These are phyloP conservation scores for Malacoraja senta DNA, from an alignment of 2,797 vertebrate genomes.

Conservation along the genomic window DNA sequence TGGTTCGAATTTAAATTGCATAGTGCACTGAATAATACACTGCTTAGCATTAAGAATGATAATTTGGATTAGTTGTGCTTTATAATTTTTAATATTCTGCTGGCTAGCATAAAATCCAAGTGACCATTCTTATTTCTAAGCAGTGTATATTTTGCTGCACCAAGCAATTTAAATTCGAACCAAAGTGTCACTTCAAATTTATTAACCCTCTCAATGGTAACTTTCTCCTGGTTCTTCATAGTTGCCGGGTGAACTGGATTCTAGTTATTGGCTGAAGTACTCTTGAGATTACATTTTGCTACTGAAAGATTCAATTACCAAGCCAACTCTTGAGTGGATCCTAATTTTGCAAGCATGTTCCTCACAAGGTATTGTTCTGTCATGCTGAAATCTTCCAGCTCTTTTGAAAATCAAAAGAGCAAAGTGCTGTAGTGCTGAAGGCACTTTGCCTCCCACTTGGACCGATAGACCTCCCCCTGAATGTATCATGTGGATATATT, in stretches of 20 bases:
- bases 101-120: background rate
- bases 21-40: too few species aligned
- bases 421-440: background rate
- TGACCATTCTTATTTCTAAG: background rate
- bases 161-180: background rate
- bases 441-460: background rate
- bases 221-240: background rate
- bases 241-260: background rate
- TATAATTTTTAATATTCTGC: background rate
- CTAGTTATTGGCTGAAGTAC: background rate
- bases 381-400: background rate
- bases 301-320: slow-evolving; percentile 12
- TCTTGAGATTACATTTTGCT: background rate
- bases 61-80: background rate
- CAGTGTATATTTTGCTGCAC: background rate
- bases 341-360: background rate
- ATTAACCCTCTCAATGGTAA: background rate
- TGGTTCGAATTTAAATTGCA: too few species aligned
- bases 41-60: too few species aligned
- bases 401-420: background rate
- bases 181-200: background rate
- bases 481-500: background rate
- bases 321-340: background rate
- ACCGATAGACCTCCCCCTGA: background rate
- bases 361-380: background rate